These are phyloP conservation scores for Endomychus coccineus DNA, from an alignment of 2,888 invertebrate genomes.

Conservation along the genomic window DNA sequence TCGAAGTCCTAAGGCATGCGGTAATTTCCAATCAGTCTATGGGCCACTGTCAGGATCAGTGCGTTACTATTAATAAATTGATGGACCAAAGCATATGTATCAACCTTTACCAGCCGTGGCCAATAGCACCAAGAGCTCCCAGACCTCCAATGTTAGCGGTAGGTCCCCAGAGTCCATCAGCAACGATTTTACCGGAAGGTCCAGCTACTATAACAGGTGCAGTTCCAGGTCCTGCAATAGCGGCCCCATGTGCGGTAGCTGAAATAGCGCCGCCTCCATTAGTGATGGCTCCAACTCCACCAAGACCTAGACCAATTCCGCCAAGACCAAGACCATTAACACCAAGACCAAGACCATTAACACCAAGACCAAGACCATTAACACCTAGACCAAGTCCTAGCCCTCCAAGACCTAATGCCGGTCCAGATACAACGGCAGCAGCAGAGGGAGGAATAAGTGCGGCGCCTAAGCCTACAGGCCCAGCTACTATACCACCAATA, in stretches of 20 bases:
- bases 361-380: too few relatives aligned
- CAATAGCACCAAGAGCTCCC: slow-evolving; percentile 12
- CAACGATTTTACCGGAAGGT: slow-evolving; percentile 26
- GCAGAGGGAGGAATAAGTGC: slow-evolving; percentile 12
- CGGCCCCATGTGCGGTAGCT: slow-evolving; percentile 15
- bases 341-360: slow-evolving; percentile 15
- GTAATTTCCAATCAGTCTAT: too few relatives aligned
- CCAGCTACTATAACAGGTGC: slow-evolving; percentile 14
- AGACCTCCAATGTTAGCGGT: slow-evolving; percentile 19
- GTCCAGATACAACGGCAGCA: slow-evolving; percentile 16
- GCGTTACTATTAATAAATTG: too few relatives aligned
- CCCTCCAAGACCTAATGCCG: slow-evolving; percentile 3
- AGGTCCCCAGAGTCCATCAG: slow-evolving; percentile 32
- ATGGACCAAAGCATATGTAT: too few relatives aligned
- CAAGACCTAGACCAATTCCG: slow-evolving; percentile 12
- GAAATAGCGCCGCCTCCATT: slow-evolving; percentile 14
- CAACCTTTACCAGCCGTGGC: too few relatives aligned
- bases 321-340: slow-evolving; percentile 11
- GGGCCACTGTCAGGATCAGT: too few relatives aligned
- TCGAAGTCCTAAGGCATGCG: too few relatives aligned
- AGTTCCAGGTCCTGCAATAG: slow-evolving; percentile 16
- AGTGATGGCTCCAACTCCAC: slow-evolving; percentile 20
- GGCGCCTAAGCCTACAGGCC: too few relatives aligned
- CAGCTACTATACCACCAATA: too few relatives aligned
- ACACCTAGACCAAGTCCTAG: too few relatives aligned